Evolutionary conservation across 2,888 invertebrate genomes (phyloP), one percentile per base, ranked within the genome.

Genomic region (Willowsia nigromaculata): DNA sequence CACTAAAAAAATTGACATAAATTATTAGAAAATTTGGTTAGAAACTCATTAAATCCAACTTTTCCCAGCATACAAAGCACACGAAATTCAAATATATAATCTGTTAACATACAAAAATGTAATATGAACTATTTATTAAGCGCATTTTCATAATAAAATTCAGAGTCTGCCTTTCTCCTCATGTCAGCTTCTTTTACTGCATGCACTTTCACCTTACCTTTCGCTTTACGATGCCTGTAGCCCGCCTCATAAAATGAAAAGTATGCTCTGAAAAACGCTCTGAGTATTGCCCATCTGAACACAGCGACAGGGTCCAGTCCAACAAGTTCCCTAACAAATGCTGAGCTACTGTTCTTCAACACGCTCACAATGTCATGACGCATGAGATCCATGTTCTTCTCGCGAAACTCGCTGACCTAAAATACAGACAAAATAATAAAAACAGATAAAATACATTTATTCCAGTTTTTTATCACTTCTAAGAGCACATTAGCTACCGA

Each of bases 341-440:
- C 97, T 94, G 98, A 96, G 87, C 97, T 97, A 88, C 98, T 98
- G 94, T 98, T 98, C 94, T 99, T 99, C 92, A 99, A 94, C 71
- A 98, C 98, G 90, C 97, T 97, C 90, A 99, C 97, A 86, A 99
- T 98, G 93, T 99, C 99, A 91, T 97, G 97, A 85, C 98, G 95
- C 97, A 99, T 98, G 88, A 98, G 95, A 94, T 99, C 99, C 92
- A 98, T 94, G 94, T 99, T 99, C 94, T 99, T 99, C 94, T 99
- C 98, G 30, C 98, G 95, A 96, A 99, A 98, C 93, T 98, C 98
- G 93, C 96, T 95, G 91, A 96, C 97, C 96, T 96, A 91, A 80
- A 93, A 86, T 53, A 80, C n/a, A n/a, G n/a, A n/a, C n/a, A n/a
- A n/a, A 3, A 43, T 90, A 71, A 85, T 13, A 90, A 27, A 71